A percentile compares a stretch with the other conserved stretches of the same genome.
Evolutionary conservation across 2,113 vertebrate genomes (phyloP).

Genomic region (Xiphophorus couchianus): DNA sequence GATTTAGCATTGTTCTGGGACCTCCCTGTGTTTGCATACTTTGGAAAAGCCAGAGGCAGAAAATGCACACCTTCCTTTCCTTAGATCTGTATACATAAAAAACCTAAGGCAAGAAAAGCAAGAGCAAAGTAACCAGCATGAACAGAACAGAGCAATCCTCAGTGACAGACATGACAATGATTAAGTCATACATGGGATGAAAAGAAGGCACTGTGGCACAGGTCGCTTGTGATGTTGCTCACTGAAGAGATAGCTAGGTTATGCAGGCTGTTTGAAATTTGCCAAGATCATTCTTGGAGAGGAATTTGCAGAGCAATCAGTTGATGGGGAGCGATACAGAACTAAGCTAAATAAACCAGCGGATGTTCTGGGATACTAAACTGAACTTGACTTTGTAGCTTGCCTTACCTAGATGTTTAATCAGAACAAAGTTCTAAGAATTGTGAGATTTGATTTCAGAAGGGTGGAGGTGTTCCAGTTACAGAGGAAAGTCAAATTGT

Average conservation of each 20-base stretch:
- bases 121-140: background rate
- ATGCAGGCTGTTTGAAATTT: slow-evolving; percentile 1
- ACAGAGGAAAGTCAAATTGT: background rate
- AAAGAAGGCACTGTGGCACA: background rate
- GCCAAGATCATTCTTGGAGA: background rate
- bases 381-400: background rate
- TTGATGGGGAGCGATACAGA: background rate
- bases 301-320: background rate
- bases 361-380: background rate
- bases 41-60: slow-evolving; percentile 6
- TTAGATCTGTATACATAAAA: slow-evolving; percentile 3
- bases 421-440: background rate
- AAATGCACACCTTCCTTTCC: background rate
- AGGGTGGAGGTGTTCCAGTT: background rate
- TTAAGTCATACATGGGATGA: slow-evolving; percentile 1
- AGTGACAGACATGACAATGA: slow-evolving; percentile 3
- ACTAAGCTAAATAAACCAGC: background rate
- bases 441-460: background rate
- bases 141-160: slow-evolving; percentile 4
- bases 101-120: background rate
- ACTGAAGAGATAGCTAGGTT: background rate
- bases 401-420: background rate
- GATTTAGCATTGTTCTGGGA: background rate
- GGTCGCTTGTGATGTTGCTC: background rate
- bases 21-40: background rate